phyloP scores from a whole-genome alignment of 2,113 vertebrate species.

The Tylochromis polylepis region DNA sequence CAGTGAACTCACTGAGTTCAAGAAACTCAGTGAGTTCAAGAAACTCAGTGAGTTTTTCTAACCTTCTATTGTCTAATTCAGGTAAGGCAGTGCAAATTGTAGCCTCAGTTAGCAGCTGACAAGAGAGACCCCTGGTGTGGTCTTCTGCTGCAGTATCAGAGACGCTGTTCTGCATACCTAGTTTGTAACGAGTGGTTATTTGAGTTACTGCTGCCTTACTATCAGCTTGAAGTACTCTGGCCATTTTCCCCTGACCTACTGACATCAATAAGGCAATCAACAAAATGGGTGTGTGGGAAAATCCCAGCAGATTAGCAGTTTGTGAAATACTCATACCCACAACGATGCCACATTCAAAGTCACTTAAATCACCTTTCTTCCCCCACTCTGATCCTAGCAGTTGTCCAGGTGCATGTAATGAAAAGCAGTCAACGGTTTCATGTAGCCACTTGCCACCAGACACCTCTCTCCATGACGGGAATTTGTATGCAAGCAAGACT shows the following conservation, averaged over 20 bases:
- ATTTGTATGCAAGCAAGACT: not conserved
- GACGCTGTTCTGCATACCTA: not conserved
- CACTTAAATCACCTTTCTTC: accelerated
- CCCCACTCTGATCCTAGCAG: not conserved
- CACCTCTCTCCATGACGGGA: not conserved
- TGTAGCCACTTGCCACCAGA: not conserved
- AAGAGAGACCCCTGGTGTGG: not conserved
- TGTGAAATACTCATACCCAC: not conserved
- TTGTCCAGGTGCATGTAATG: not conserved
- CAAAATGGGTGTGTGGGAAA: not conserved
- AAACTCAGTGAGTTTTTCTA: not conserved
- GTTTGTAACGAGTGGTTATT: not conserved
- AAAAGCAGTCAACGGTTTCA: not conserved
- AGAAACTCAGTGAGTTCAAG: not conserved
- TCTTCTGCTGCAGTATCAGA: not conserved
- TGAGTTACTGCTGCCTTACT: not conserved
- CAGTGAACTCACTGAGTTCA: not conserved
- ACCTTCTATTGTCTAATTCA: not conserved
- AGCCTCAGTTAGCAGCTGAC: not conserved
- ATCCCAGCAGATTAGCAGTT: not conserved
- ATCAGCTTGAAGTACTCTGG: not conserved
- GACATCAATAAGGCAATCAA: not conserved
- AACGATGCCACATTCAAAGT: not conserved
- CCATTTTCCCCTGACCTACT: not conserved
- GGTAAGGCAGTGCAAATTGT: not conserved